A percentile compares a stretch with the other conserved stretches of the same genome.
phyloP scores from a whole-genome alignment of 2,113 vertebrate genomes.

The Aphyosemion australe region DNA sequence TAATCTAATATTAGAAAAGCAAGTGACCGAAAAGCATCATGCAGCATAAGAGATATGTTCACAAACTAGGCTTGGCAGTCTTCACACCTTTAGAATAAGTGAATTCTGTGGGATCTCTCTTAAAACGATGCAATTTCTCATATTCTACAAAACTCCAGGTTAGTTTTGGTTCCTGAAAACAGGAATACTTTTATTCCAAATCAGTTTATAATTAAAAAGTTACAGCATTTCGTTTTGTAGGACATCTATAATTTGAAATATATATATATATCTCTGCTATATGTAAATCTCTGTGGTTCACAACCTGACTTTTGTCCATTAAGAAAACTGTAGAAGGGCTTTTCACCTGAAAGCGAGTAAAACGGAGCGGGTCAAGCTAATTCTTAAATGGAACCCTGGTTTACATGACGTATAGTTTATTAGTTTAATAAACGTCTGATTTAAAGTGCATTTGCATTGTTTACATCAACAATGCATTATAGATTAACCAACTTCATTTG shows the following conservation, averaged over 20 bases:
- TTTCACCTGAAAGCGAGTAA: slow-evolving; percentile 33
- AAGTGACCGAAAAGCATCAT: slow-evolving; percentile 84
- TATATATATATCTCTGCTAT: neutral
- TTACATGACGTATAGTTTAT: neutral
- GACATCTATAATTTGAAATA: slow-evolving; percentile 25
- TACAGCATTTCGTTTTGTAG: slow-evolving; percentile 15
- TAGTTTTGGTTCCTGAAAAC: slow-evolving; percentile 29
- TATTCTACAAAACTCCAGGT: slow-evolving; percentile 17
- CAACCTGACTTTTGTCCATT: slow-evolving; percentile 14
- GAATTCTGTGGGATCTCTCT: slow-evolving; percentile 65
- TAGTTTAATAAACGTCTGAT: neutral
- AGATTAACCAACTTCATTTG: no score
- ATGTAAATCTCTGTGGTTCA: slow-evolving; percentile 18
- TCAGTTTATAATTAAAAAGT: slow-evolving; percentile 15
- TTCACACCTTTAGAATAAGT: slow-evolving; percentile 76
- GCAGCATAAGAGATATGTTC: slow-evolving; percentile 84
- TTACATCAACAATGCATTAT: neutral
- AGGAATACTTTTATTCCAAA: slow-evolving; percentile 50
- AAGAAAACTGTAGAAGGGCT: slow-evolving; percentile 23
- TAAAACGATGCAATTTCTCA: slow-evolving; percentile 58
- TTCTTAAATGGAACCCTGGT: slow-evolving; percentile 28
- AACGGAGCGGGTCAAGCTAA: slow-evolving; percentile 37
- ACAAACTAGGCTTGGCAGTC: slow-evolving; percentile 90
- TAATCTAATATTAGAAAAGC: slow-evolving; percentile 80
- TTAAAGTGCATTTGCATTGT: neutral